Evolutionary conservation across 2,888 invertebrate genomes (phyloP), one percentile per base, ranked within the genome.

Genomic region (Ophion slaviceki): DNA sequence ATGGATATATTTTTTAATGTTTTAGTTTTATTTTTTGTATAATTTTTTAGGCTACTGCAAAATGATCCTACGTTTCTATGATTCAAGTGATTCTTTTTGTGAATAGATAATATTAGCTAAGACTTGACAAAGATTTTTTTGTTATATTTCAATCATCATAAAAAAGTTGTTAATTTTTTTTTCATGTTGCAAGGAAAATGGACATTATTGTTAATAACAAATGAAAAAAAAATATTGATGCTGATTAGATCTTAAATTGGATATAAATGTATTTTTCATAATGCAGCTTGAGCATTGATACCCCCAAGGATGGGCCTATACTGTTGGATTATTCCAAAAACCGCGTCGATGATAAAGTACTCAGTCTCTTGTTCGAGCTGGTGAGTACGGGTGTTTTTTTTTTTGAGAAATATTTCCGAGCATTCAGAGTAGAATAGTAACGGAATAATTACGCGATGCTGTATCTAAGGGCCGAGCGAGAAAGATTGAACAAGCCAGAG

Each of bases 301-400:
- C 98, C 0, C 97, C 98, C 7, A 95, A 96, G 82, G 98, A 98
- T 95, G 99, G 99, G 8, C 97, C 98, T 40, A 97, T 99, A 90
- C 95, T 99, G 61, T 93, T 99, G 90, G 99, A 99, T 94, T 99
- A 97, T 94, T 99, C 99, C 17, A 99, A 99, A 95, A 99, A 99
- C 94, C 96, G 98, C 67, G 95, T 99, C 85, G 96, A 98, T 91
- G 96, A 96, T 28, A 96, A 97, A 85, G 96, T 96, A 7, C 95
- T 98, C 93, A 93, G 95, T 11, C 94, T 97, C 24, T 96, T 99
- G 1, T 94, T 99, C 87, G 95, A 97, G 87, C 94, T 99, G 95
- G 99, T 98, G 90, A 94, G 98, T 97, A 84, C 24, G 64, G 83
- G 2, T 17, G 24, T 64, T 61, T 6, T 79, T 20, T n/a, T 40